These are phyloP conservation scores for Ferdinandea cuprea DNA, from an alignment of 2,888 invertebrate genomes.

Conservation along the genomic window DNA sequence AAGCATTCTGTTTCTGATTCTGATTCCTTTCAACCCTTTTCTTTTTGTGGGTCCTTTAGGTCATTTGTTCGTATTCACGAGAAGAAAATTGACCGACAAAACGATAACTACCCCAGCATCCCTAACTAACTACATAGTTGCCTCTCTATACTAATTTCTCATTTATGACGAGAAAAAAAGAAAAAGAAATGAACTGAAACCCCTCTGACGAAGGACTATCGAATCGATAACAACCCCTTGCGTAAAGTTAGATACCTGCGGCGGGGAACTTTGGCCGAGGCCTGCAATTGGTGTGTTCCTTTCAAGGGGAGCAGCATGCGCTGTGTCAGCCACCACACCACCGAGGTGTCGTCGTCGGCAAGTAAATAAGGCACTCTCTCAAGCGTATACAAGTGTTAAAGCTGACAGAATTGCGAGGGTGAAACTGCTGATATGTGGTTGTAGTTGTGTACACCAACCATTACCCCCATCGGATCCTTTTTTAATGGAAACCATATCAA, in stretches of 20 bases:
- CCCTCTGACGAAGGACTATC: slow-evolving; percentile 7
- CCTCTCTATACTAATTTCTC: slow-evolving; percentile 66
- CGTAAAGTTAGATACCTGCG: slow-evolving; percentile 12
- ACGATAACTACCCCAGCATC: slow-evolving; percentile 73
- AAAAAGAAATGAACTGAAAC: background rate
- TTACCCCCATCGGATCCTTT: slow-evolving; percentile 52
- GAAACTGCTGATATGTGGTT: slow-evolving; percentile 4
- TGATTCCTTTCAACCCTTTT: slow-evolving; percentile 49
- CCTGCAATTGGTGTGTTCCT: slow-evolving; percentile 63
- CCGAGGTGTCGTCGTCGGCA: no score
- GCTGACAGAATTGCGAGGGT: background rate
- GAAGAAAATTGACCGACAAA: slow-evolving; percentile 75
- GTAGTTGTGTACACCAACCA: slow-evolving; percentile 27
- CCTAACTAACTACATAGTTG: slow-evolving; percentile 73
- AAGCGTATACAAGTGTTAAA: slow-evolving; percentile 60
- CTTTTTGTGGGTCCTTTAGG: slow-evolving; percentile 60
- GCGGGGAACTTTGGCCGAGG: slow-evolving; percentile 58
- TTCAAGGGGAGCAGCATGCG: slow-evolving; percentile 67
- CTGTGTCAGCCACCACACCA: no score
- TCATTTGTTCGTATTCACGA: slow-evolving; percentile 74
- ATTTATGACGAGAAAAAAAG: slow-evolving; percentile 1
- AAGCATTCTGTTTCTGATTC: no score
- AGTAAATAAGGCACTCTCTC: slow-evolving; percentile 25
- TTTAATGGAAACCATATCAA: slow-evolving; percentile 81
- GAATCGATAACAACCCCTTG: slow-evolving; percentile 57